A percentile compares a stretch with the other conserved stretches of the same genome.
These are phyloP conservation scores for Campoletis sonorensis DNA, from an alignment of 1,140 invertebrate genomes.

Conservation along the genomic window DNA sequence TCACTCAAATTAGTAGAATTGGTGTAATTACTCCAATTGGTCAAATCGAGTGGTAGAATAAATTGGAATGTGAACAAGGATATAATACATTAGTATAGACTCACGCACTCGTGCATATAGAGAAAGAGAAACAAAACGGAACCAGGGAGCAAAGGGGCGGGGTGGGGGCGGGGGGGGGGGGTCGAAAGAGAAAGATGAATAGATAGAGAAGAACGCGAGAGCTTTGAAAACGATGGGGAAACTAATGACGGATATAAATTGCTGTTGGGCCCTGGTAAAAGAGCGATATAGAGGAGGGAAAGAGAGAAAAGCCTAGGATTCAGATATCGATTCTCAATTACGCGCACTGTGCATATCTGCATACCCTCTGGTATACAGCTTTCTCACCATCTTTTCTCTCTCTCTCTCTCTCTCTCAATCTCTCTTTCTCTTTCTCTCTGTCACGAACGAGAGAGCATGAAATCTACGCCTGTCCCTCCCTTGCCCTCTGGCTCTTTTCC, in stretches of 20 bases:
- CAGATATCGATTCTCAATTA: constrained; percentile 44
- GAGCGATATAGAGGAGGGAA: not conserved
- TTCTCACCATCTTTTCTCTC: constrained; percentile 31
- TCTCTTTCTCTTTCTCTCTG: constrained; percentile 31
- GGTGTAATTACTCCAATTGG: constrained; percentile 9
- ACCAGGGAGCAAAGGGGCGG: not conserved
- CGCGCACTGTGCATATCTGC: constrained; percentile 34
- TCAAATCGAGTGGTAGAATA: constrained; percentile 24
- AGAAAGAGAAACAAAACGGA: not conserved
- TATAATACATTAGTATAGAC: not conserved
- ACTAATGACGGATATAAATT: constrained; percentile 45
- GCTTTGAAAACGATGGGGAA: constrained; percentile 18
- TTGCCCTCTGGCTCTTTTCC: not conserved
- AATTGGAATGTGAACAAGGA: constrained; percentile 26
- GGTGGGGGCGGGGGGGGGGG: not conserved
- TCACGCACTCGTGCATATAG: not conserved
- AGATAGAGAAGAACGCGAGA: constrained; percentile 8
- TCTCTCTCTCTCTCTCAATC: constrained; percentile 24
- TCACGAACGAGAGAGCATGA: not conserved
- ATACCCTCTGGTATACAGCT: constrained; percentile 33
- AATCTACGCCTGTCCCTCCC: not conserved
- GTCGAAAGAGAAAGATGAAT: not conserved
- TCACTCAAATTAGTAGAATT: constrained; percentile 26
- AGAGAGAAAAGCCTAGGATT: constrained; percentile 31
- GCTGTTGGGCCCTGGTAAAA: constrained; percentile 20